Percentiles rank a stretch among this genome's conserved stretches.
Conservation (phyloP, 2,888 invertebrate species). For the Gisinianus flammeolus region DNA sequence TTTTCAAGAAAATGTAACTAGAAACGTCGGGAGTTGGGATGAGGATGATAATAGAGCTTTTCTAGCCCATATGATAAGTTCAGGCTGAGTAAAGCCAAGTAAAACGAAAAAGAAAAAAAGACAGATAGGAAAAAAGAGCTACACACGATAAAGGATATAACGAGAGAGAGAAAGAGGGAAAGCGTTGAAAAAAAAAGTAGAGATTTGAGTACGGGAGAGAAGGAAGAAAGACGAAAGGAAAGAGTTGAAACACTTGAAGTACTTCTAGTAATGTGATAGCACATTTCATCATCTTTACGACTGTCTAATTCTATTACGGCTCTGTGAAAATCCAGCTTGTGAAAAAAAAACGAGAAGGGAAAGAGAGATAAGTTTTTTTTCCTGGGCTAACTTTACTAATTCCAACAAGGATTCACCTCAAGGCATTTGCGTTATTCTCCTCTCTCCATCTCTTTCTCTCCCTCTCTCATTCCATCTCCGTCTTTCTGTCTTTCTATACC, state of each 20-base stretch:
- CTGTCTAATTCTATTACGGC: slow-evolving; percentile 39
- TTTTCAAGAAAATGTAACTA: too few species aligned
- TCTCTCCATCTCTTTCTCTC: background rate
- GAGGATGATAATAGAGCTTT: too few species aligned
- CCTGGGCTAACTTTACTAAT: slow-evolving; percentile 14
- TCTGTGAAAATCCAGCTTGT: background rate
- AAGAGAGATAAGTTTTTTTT: slow-evolving; percentile 10
- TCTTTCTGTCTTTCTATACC: background rate
- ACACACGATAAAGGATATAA: too few species aligned
- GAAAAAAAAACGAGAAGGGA: background rate
- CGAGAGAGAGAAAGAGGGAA: background rate
- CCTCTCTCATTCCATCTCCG: background rate
- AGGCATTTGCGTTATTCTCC: background rate
- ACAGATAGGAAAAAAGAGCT: background rate
- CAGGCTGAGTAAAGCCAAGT: background rate
- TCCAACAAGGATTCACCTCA: slow-evolving; percentile 4
- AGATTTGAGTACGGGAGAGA: background rate
- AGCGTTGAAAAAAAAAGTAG: background rate
- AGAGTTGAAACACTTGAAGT: background rate
- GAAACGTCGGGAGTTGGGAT: too few species aligned
- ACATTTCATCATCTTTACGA: slow-evolving; percentile 38
- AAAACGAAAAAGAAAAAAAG: background rate
- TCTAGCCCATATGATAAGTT: too few species aligned
- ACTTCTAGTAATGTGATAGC: slow-evolving; percentile 31
- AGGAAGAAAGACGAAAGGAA: background rate